Base-by-base conservation (phyloP, 2,113 vertebrate genomes). In the Microtus ochrogaster region DNA sequence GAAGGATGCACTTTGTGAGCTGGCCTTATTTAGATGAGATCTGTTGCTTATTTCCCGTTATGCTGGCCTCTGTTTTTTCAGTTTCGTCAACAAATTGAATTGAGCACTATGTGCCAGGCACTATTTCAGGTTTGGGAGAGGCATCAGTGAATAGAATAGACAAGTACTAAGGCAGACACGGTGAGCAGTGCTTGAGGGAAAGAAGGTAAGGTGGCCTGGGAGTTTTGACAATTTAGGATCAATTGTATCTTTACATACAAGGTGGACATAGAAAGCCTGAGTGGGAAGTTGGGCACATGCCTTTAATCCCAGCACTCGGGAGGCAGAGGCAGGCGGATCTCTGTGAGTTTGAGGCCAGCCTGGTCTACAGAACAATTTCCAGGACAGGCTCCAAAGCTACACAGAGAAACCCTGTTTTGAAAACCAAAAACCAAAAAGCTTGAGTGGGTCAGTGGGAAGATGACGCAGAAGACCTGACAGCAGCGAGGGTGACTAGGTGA, bases 21-120 rank as follows among this genome's bases (percentile, higher is more conserved):
- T n/a, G 1, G 73, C 41, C 96, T 82, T 90, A 39, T 86, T 86
- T 87, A 73, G n/a, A 66, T 68, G 52, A 89, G 63, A 52, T 61
- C 77, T 74, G 33, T 84, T 90, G 26, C 94, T 91, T n/a, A 41
- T 65, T 95, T 39, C 83, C 39, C 44, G 11, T 81, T 73, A 41
- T 90, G n/a, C 66, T 81, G 33, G n/a, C 30, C n/a, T 79, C 33
- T 94, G 61, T 94, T 89, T 61, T 92, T 97, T 93, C n/a, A 86
- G 11, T 91, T 66, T 41, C 44, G 33, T 90, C 79, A 90, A 21
- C 61, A 90, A 33, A 83, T 84, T 84, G 91, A 95, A 55, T 78
- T 33, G 66, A 95, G n/a, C 52, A 14, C 9, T 92, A 0, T 24
- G 68, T 96, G 70, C 65, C 90, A 88, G 87, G 79, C 84, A 88